Evolutionary conservation across 2,888 invertebrate species (phyloP), one percentile per base, ranked within the genome.

Genomic region (Noctua janthe): DNA sequence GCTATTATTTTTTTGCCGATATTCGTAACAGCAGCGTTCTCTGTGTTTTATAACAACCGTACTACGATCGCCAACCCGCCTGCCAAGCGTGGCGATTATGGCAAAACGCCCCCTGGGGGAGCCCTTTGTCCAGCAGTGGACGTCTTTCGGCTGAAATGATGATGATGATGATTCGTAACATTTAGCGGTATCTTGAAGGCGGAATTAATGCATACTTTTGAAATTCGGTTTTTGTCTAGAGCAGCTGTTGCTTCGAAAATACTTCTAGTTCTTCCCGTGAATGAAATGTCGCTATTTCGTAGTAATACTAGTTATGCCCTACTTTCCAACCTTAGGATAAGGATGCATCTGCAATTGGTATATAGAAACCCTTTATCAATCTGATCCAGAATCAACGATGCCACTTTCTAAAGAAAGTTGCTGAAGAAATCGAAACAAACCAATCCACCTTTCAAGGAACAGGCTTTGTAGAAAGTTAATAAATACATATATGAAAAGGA

Each of bases 371-470:
- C 23, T 49, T 72, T 49, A 62, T 39, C 10, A 15, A 59, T n/a
- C 20, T 23, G 11, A 72, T 62, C 47, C n/a, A 59, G 23, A 47
- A 39, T 70, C 47, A 23, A 59, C 17, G 1, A 49, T 11, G 1
- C 13, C 11, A 85, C 74, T 54, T 74, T 67, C n/a, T 54, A 67
- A 17, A 71, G 59, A 84, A 71, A 85, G 29, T 85, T 66, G 49
- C 13, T 39, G 15, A n/a, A 54, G 29, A 67, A 35, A 72, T 56
- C 20, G 2, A 74, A 80, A 29, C n/a, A 71, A 80, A 72, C 62
- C n/a, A n/a, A 39, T 39, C n/a, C 29, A 62, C 13, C 23, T 54
- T 54, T 43, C 11, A 76, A 76, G 17, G 3, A 35, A 47, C 43
- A 10, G 20, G 47, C 23, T 70, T 29, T 23, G 11, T 64, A 39